Evolutionary conservation across 2,888 invertebrate genomes (phyloP).

Genomic region (Cosmopolites sordidus): DNA sequence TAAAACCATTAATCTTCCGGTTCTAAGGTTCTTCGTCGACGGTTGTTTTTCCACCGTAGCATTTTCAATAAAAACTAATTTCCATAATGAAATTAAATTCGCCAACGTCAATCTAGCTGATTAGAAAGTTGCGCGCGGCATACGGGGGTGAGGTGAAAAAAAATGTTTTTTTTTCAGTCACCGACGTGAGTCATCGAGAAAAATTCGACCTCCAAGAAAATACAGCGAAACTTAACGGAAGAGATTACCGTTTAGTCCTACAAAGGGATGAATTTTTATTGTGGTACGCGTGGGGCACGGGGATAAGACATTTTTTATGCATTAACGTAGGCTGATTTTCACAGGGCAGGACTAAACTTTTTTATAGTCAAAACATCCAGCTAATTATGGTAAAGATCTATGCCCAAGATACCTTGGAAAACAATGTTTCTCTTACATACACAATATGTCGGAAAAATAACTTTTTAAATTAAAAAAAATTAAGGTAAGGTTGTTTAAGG

Average conservation of each 20-base stretch:
- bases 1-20: slow-evolving; percentile 38
- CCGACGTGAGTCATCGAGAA: neutral
- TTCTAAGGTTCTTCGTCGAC: slow-evolving; percentile 13
- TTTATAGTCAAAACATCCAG: no score
- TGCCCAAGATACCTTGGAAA: no score
- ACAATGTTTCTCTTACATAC: no score
- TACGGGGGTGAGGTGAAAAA: no score
- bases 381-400: no score
- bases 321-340: slow-evolving; percentile 21
- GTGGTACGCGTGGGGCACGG: slow-evolving; percentile 26
- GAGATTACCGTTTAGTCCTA: slow-evolving; percentile 6
- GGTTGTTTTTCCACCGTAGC: slow-evolving; percentile 14
- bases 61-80: slow-evolving; percentile 34
- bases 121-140: slow-evolving; percentile 25
- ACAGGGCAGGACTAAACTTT: slow-evolving; percentile 6
- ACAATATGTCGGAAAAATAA: no score
- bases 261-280: slow-evolving; percentile 26
- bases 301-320: slow-evolving; percentile 29
- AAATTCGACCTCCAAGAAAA: slow-evolving; percentile 11
- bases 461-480: no score
- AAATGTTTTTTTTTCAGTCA: no score
- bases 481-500: no score
- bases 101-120: slow-evolving; percentile 34
- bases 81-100: slow-evolving; percentile 39
- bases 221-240: slow-evolving; percentile 14